phyloP scores from a whole-genome alignment of 2,113 vertebrate genomes.

The Strigops habroptila region DNA sequence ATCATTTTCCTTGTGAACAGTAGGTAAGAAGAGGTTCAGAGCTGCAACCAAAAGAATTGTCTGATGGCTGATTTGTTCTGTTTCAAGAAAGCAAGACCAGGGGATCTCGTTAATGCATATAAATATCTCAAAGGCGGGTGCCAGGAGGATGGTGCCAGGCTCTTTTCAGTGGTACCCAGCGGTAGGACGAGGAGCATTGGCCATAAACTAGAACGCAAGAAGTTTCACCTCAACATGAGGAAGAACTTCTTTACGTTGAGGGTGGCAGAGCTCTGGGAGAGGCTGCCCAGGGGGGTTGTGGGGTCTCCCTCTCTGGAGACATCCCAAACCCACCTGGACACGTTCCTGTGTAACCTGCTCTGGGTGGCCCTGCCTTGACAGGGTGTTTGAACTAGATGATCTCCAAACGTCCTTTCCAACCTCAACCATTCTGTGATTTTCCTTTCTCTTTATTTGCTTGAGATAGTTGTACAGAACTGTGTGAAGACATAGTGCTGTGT shows the following conservation, averaged over 20 bases:
- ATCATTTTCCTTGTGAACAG: not conserved
- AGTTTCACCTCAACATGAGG: not conserved
- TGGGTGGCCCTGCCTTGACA: not conserved
- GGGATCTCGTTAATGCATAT: not conserved
- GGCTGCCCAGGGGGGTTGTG: not conserved
- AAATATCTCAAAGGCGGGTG: not conserved
- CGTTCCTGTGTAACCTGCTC: not conserved
- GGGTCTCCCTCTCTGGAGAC: not conserved
- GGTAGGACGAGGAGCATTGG: not conserved
- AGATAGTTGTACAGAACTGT: not conserved
- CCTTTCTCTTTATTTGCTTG: not conserved
- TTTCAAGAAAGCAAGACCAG: not conserved
- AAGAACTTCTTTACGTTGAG: not conserved
- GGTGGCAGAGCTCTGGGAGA: not conserved
- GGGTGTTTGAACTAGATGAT: not conserved
- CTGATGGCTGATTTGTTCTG: not conserved
- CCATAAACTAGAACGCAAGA: not conserved
- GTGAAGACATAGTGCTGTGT: not conserved
- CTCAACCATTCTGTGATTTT: not conserved
- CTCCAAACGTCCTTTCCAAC: not conserved
- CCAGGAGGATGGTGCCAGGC: not conserved
- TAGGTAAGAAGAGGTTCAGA: not conserved
- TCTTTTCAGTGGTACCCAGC: not conserved
- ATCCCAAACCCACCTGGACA: not conserved
- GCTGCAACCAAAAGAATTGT: not conserved